A percentile compares a stretch with the other conserved stretches of the same genome.
phyloP scores from a whole-genome alignment of 1,140 invertebrate genomes.

The Ostrea edulis region DNA sequence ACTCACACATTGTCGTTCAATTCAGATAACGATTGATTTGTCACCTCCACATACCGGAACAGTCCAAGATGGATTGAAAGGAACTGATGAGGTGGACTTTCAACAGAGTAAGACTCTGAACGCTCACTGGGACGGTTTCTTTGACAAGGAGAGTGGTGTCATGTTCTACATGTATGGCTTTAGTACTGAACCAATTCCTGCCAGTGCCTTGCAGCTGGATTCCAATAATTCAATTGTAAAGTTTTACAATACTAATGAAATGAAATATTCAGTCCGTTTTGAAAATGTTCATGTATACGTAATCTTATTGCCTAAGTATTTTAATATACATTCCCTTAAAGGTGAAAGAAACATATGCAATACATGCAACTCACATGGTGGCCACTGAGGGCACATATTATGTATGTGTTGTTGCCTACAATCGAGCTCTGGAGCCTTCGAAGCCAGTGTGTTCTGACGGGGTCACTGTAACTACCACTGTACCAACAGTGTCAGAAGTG shows the following conservation, averaged over 20 bases:
- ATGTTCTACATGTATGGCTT: constrained; percentile 62
- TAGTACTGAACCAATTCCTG: constrained; percentile 46
- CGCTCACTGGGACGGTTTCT: constrained; percentile 65
- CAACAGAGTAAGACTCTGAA: constrained; percentile 47
- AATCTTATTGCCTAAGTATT: neutral
- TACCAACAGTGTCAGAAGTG: constrained; percentile 53
- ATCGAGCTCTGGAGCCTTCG: constrained; percentile 60
- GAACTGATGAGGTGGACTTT: constrained; percentile 60
- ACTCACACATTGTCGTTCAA: neutral
- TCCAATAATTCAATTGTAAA: neutral
- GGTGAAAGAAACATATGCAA: constrained; percentile 56
- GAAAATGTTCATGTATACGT: neutral
- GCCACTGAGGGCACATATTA: constrained; percentile 55
- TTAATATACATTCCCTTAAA: neutral
- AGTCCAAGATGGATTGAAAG: constrained; percentile 60
- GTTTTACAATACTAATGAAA: neutral
- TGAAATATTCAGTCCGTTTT: neutral
- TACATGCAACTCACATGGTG: constrained; percentile 38
- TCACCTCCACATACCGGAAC: constrained; percentile 60
- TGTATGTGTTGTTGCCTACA: constrained; percentile 66
- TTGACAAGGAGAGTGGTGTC: constrained; percentile 69
- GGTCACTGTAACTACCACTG: constrained; percentile 55
- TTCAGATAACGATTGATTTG: constrained; percentile 63
- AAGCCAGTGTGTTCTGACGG: constrained; percentile 68
- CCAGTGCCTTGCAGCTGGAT: constrained; percentile 47